Base-by-base conservation (phyloP, 2,113 vertebrate genomes). In the Tragelaphus scriptus region DNA sequence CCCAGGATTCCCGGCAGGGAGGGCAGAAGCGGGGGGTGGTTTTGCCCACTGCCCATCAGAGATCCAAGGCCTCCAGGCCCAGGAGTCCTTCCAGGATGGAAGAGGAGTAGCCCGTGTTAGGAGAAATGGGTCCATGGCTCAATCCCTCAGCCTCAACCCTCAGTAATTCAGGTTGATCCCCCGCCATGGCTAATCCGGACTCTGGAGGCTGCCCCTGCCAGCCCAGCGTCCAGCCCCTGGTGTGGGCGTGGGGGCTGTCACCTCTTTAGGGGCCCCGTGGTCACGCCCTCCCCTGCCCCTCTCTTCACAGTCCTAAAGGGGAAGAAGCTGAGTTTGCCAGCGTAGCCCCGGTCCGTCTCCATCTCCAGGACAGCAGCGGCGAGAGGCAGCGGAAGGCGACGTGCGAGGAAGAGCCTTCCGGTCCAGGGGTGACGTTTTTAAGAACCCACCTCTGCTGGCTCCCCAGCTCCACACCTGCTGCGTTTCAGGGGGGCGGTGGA, bases 291-390 rank as follows among this genome's bases (percentile, higher is more conserved):
- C 51, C 85, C 61, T 16, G 23, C 88, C 36, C 96, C 44, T 98
- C 85, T 95, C 88, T 23, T 85, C 88, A 15, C 97, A 99, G 99
- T 99, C 94, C 97, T 99, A 40, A 99, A 99, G 97, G 99, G 99
- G 92, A 99, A 99, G 98, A 98, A 99, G 97, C 91, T 98, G 56
- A 99, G 98, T 63, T 97, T 99, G 96, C 99, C 98, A 0, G 98
- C 99, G 4, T 98, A 99, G 93, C 94, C 87, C 85, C 13, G 53
- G 95, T 19, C 96, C 19, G 6, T 79, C 44, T 30, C 79, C 84
- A 30, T 85, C 95, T 95, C 82, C 25, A 49, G 21, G 2, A 85
- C 63, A 59, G 77, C 30, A 6, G 68, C 10, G 1, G 84, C 23
- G 6, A 85, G 65, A 95, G 90, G 92, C 87, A 25, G 93, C 49